Base-by-base conservation (phyloP, 2,113 vertebrate genomes). In the Rhynchomys soricoides region DNA sequence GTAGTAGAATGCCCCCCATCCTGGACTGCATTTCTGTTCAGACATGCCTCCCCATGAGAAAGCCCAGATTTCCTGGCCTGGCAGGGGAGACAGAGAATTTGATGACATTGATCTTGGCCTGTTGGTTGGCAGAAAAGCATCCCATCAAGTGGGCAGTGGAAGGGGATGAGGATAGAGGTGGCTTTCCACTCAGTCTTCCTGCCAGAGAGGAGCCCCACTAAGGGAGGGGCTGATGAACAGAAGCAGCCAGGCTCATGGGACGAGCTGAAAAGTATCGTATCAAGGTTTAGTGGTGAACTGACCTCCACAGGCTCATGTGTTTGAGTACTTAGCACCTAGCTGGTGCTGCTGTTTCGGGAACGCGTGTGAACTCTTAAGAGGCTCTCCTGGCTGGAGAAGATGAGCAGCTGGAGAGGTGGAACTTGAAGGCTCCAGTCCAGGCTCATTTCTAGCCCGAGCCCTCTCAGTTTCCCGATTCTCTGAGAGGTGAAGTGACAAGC, bases 71-170 rank as follows among this genome's bases (percentile, higher is more conserved):
- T 34, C 40, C 34, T 24, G 81, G n/a, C 26, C 59, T 43, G 24
- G 29, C 5, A 4, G 34, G 43, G 57, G n/a, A 59, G 13, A 13
- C 12, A 50, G 57, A 50, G 19, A 45, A 55, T 43, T 31, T 43
- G 52, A 55, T 2, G n/a, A 66, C 9, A 0, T 0, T 12, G n/a
- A 62, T 73, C 3, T 15, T 6, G 6, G 9, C 19, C 9, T 29
- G 29, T 3, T 31, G 55, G 5, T 62, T 29, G n/a, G 22, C 55
- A 83, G 22, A n/a, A 29, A 62, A 43, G 13, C 1, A 43, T 62
- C 55, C 17, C 40, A 17, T 1, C 79, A 26, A 59, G 37, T 59
- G 21, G 21, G 37, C 57, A 13, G 43, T 57, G 6, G 48, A 24
- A 24, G 5, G 5, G 11, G 50, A 3, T 3, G 7, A 43, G 7